These are phyloP conservation scores for Orchesella flavescens DNA, from an alignment of 2,888 invertebrate genomes.

Conservation along the genomic window DNA sequence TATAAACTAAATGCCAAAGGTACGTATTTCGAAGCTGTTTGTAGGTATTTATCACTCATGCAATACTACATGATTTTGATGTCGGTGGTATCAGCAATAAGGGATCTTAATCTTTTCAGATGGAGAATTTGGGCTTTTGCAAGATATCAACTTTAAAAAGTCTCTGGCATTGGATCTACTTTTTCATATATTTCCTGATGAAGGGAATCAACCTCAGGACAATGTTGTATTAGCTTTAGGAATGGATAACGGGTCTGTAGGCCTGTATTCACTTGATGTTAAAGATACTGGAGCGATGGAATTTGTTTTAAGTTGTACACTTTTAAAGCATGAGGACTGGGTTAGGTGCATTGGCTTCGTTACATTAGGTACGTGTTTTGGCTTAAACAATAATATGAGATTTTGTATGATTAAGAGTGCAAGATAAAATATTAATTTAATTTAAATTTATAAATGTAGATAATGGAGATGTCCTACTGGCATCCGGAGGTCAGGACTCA, in stretches of 20 bases:
- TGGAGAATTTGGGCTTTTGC: conserved; percentile 40
- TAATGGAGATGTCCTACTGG: conserved; percentile 66
- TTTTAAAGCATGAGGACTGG: conserved; percentile 72
- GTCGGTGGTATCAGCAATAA: no score
- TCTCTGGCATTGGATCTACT: conserved; percentile 67
- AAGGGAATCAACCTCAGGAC: not conserved
- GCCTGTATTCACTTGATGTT: conserved; percentile 43
- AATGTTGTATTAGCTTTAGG: conserved; percentile 64
- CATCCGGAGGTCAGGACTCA: conserved; percentile 70
- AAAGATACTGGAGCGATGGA: not conserved
- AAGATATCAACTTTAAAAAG: conserved; percentile 65
- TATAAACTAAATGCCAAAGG: conserved; percentile 38
- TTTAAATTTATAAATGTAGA: no score
- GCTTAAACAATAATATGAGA: not conserved
- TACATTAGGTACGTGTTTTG: conserved; percentile 60
- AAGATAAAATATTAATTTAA: no score
- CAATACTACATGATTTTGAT: no score
- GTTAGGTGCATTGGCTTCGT: conserved; percentile 69
- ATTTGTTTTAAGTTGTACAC: conserved; percentile 45
- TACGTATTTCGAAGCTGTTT: no score
- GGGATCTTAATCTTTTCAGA: conserved; percentile 15
- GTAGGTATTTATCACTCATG: no score
- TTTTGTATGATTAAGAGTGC: not conserved
- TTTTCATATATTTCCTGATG: conserved; percentile 62
- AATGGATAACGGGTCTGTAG: conserved; percentile 68